Base-by-base conservation (phyloP, 2,113 vertebrate species). In the Lutjanus erythropterus region DNA sequence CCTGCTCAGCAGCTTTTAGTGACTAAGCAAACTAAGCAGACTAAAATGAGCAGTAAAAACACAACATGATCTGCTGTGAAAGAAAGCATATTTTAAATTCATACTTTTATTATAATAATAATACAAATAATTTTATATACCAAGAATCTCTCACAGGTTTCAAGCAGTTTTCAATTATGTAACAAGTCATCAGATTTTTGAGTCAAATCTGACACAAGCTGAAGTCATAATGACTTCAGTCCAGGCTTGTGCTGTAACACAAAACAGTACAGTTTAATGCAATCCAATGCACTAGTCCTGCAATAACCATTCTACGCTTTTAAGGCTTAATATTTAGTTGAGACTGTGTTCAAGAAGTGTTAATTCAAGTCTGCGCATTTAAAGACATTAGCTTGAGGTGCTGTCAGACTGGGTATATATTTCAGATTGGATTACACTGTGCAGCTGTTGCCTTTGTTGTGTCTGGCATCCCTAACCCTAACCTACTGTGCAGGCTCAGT, bases 181-280 rank as follows among this genome's bases (percentile, higher is more conserved):
- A 15, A 31, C 9, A 52, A 29, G 23, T 59, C 41, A 31, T 7
- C 29, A 39, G 46, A 60, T 53, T 23, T 53, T 10, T 37, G 42
- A 53, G 46, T 68, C 46, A 47, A 47, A 62, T 72, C 39, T 25
- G 58, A 78, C 18, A 69, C 56, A 56, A 56, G 15, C 15, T 42
- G 14, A 52, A 25, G 6, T 33, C 35, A 64, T 25, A n/a, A 21
- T 50, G 56, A 69, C 47, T 62, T 9, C 3, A 41, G 29, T 62
- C 47, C 56, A 73, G 8, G 9, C 25, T 35, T 75, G 10, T 21
- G n/a, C 16, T 35, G 1, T n/a, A n/a, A n/a, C n/a, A n/a, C 29
- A 18, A 35, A 31, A 46, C 5, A 19, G 23, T 23, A 37, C 44
- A 73, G 46, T 21, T 35, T 3, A 39, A n/a, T 65, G 5, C 6